Percentiles rank a stretch among this genome's conserved stretches.
Conservation (phyloP, 2,797 vertebrate species). For the Sebastes goodei region DNA sequence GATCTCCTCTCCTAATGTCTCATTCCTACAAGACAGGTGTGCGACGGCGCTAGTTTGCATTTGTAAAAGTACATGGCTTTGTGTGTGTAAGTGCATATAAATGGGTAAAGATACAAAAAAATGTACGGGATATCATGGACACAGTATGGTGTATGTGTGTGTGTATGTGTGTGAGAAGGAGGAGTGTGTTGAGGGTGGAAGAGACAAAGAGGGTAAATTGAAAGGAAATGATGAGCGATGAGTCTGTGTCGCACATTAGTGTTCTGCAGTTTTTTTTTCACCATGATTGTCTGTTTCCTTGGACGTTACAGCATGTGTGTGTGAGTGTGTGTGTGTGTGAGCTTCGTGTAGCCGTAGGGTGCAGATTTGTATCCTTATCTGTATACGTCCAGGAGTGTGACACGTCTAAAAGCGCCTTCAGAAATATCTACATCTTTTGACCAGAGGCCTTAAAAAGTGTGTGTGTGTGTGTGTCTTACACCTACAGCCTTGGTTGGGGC, state of each 20-base stretch:
- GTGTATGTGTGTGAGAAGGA: conserved; percentile 7
- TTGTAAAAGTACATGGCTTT: conserved; percentile 2
- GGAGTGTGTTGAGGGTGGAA: conserved; percentile 57
- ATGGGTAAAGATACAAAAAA: conserved; percentile 14
- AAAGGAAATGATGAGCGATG: conserved; percentile 82
- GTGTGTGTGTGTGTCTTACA: conserved; percentile 10
- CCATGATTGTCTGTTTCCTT: conserved; percentile 60
- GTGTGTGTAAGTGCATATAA: not conserved
- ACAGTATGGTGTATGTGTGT: conserved; percentile 17
- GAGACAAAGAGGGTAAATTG: conserved; percentile 76
- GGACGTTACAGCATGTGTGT: not conserved
- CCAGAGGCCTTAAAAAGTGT: conserved; percentile 36
- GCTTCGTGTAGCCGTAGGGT: conserved; percentile 38
- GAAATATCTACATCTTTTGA: conserved; percentile 62
- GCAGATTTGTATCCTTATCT: conserved; percentile 58
- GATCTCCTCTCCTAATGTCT: conserved; percentile 66
- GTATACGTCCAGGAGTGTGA: conserved; percentile 48
- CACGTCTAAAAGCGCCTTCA: conserved; percentile 43
- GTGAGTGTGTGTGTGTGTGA: not conserved
- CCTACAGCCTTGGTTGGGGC: conserved; percentile 18
- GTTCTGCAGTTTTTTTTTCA: conserved; percentile 56
- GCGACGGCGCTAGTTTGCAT: conserved; percentile 16
- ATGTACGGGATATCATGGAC: conserved; percentile 2
- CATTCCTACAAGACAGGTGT: conserved; percentile 57
- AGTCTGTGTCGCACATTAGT: conserved; percentile 78